These are phyloP conservation scores for Cinclus cinclus DNA, from an alignment of 2,113 vertebrate species.

Conservation along the genomic window DNA sequence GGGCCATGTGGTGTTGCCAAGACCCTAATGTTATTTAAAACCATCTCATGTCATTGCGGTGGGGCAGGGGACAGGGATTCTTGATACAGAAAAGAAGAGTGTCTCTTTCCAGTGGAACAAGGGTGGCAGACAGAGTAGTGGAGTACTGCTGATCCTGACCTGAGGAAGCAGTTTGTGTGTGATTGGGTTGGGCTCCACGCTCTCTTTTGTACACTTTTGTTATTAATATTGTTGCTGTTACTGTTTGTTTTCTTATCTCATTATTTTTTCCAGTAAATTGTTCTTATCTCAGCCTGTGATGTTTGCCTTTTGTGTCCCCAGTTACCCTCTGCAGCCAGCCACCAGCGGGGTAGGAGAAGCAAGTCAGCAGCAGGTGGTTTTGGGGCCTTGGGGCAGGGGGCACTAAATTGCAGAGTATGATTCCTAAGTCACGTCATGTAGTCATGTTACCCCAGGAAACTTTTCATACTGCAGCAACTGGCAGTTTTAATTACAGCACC, in stretches of 20 bases:
- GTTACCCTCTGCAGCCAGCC: background rate
- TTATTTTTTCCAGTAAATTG: background rate
- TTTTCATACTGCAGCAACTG: background rate
- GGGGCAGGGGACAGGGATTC: no score
- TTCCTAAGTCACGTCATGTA: background rate
- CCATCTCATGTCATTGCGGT: no score
- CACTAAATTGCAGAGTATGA: background rate
- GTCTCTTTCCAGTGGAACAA: background rate
- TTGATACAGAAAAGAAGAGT: background rate
- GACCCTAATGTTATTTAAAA: background rate
- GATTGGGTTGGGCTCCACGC: background rate
- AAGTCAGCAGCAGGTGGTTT: background rate
- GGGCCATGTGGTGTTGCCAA: no score
- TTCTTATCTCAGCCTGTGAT: background rate
- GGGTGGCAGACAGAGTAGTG: background rate
- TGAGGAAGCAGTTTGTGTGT: rapidly evolving
- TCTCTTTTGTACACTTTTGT: background rate
- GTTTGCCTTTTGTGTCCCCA: background rate
- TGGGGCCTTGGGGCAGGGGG: background rate
- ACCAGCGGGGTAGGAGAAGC: background rate
- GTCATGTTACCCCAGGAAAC: background rate
- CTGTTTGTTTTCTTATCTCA: background rate
- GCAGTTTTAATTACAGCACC: background rate
- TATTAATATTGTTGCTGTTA: background rate
- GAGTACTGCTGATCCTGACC: no score